Base-by-base conservation (phyloP, 2,888 invertebrate species). In the Hypselothyrea guttata region DNA sequence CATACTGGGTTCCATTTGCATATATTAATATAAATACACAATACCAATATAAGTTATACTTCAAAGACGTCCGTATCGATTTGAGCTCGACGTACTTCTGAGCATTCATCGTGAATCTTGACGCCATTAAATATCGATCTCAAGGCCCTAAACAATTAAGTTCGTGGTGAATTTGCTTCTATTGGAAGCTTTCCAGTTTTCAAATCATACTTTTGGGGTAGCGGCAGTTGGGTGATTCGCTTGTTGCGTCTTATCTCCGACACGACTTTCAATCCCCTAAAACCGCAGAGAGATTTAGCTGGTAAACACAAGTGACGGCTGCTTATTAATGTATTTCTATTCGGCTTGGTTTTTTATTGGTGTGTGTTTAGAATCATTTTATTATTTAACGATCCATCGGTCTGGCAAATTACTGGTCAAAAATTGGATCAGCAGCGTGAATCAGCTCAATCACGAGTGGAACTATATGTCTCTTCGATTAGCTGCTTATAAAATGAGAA, bases 21-120 rank as follows among this genome's bases (percentile, higher is more conserved):
- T 27, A 22, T 38, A 27, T 42, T 16, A 9, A 56, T 48, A 42
- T 72, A 42, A 34, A 60, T 41, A 58, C 38, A 15, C 46, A 42
- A 59, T 48, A 52, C 18, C 18, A 49, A 51, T 44, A 27, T 37
- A 28, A 46, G 8, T 15, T 33, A 38, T 18, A 5, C 22, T 22
- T 22, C 2, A 30, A 40, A 53, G n/a, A 27, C 40, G 16, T 52
- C 37, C 48, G 51, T 15, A 44, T 47, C 16, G 27, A 33, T 38
- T 68, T 35, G 51, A 51, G 67, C 45, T 71, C 69, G 31, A 68
- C 40, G 63, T 71, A 71, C 58, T 48, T 73, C 68, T 73, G 73
- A 74, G 51, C 57, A 56, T 52, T 61, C 48, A 40, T 27, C 45
- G 47, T 58, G 56, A 41, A 16, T 45, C 64, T 60, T 68, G 45